A percentile compares a stretch with the other conserved stretches of the same genome.
These are phyloP conservation scores for Cabera pusaria DNA, from an alignment of 2,888 invertebrate genomes.

Conservation along the genomic window DNA sequence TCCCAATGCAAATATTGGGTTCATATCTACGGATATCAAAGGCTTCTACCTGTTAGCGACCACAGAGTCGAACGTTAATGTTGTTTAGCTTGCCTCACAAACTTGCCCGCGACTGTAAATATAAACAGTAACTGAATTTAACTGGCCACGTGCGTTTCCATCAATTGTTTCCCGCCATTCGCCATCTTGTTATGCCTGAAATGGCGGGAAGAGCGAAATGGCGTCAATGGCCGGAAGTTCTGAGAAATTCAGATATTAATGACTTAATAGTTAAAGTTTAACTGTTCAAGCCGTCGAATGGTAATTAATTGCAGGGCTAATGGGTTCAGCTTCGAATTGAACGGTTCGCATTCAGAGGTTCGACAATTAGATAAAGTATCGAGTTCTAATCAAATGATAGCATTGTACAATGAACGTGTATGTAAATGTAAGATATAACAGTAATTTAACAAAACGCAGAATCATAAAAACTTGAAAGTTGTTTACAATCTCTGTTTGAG, in stretches of 20 bases:
- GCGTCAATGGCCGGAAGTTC: constrained; percentile 38
- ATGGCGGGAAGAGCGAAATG: constrained; percentile 50
- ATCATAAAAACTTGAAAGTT: too few species aligned
- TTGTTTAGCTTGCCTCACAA: constrained; percentile 21
- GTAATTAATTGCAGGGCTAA: constrained; percentile 65
- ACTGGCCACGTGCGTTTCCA: constrained; percentile 51
- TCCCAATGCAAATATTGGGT: constrained; percentile 24
- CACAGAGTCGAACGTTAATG: constrained; percentile 19
- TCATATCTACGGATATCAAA: constrained; percentile 23
- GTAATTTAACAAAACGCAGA: too few species aligned
- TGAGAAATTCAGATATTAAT: constrained; percentile 64
- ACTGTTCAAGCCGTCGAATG: constrained; percentile 54
- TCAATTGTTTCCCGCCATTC: constrained; percentile 25
- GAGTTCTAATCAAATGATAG: constrained; percentile 17
- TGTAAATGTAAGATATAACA: too few species aligned
- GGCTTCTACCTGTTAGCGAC: constrained; percentile 26
- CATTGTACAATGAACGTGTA: too few species aligned
- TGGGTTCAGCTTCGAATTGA: constrained; percentile 45
- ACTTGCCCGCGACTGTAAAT: constrained; percentile 32
- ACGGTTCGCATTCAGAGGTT: constrained; percentile 43
- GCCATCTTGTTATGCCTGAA: constrained; percentile 47
- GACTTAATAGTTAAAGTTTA: constrained; percentile 72
- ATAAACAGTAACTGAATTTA: constrained; percentile 43
- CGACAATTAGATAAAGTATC: constrained; percentile 14
- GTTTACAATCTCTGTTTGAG: too few species aligned